These are phyloP conservation scores for Sthenelais limicola DNA, from an alignment of 2,888 invertebrate species.

Conservation along the genomic window DNA sequence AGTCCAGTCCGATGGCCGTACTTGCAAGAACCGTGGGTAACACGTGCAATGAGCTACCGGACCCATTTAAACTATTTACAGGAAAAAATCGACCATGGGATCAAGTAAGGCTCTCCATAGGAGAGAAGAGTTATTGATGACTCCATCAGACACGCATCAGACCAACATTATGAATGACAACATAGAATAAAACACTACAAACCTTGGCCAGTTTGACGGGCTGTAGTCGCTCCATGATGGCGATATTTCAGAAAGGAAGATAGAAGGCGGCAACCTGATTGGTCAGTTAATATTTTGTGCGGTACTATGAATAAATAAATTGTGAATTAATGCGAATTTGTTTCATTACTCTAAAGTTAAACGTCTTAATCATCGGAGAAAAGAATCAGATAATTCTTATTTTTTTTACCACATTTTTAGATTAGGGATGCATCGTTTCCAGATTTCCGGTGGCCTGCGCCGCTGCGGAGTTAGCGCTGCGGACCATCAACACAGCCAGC, in stretches of 20 bases:
- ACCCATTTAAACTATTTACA: background rate
- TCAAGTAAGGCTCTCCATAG: background rate
- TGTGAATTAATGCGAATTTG: too few species aligned
- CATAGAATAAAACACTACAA: background rate
- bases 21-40: background rate
- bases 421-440: background rate
- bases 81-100: background rate
- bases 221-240: slow-evolving; percentile 56
- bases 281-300: slow-evolving; percentile 1
- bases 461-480: background rate
- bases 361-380: too few species aligned
- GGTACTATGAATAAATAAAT: too few species aligned
- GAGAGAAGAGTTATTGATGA: background rate
- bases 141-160: background rate
- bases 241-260: slow-evolving; percentile 47
- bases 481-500: background rate
- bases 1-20: too few species aligned
- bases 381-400: too few species aligned
- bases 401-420: too few species aligned
- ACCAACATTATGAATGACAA: background rate
- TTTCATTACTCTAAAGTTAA: too few species aligned
- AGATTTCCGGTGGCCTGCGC: background rate
- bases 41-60: background rate
- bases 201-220: slow-evolving; percentile 62
- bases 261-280: background rate